Evolutionary conservation across 2,888 invertebrate species (phyloP).

Genomic region (Lissonota sp.): DNA sequence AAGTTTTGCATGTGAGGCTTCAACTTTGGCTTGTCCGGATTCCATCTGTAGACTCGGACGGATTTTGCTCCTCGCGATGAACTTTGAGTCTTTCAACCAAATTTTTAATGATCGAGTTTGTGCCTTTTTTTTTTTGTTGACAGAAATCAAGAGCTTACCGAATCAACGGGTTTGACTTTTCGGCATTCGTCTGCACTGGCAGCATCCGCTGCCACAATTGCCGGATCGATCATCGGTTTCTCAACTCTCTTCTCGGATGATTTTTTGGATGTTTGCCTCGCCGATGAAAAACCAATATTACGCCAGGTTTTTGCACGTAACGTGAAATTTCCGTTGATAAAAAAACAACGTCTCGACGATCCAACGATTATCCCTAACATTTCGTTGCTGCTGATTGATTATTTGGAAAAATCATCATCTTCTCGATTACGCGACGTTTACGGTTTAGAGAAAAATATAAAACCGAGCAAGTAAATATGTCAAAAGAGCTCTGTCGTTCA

Average conservation of each 20-base stretch:
- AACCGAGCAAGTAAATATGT: background rate
- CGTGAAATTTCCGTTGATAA: background rate
- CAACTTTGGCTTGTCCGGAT: constrained; percentile 84
- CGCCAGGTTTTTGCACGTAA: background rate
- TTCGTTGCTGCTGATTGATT: constrained; percentile 5
- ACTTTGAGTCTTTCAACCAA: background rate
- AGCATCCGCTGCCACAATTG: constrained; percentile 34
- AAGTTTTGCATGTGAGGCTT: constrained; percentile 86
- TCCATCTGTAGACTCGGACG: constrained; percentile 85
- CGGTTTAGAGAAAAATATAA: constrained; percentile 2
- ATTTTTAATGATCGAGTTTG: background rate
- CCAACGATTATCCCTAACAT: constrained; percentile 26
- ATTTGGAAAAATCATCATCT: background rate
- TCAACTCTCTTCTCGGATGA: background rate
- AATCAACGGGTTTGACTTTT: constrained; percentile 7
- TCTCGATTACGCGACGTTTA: background rate
- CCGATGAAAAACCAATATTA: background rate
- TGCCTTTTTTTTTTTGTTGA: background rate
- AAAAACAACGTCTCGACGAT: constrained; percentile 19
- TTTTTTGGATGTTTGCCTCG: constrained; percentile 5
- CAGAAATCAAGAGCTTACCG: constrained; percentile 10
- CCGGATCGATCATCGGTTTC: constrained; percentile 20
- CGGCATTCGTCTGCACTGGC: constrained; percentile 42
- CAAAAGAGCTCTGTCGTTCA: background rate
- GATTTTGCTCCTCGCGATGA: constrained; percentile 58